Evolutionary conservation across 2,888 invertebrate species (phyloP).

Genomic region (Bruchidius siliquastri): DNA sequence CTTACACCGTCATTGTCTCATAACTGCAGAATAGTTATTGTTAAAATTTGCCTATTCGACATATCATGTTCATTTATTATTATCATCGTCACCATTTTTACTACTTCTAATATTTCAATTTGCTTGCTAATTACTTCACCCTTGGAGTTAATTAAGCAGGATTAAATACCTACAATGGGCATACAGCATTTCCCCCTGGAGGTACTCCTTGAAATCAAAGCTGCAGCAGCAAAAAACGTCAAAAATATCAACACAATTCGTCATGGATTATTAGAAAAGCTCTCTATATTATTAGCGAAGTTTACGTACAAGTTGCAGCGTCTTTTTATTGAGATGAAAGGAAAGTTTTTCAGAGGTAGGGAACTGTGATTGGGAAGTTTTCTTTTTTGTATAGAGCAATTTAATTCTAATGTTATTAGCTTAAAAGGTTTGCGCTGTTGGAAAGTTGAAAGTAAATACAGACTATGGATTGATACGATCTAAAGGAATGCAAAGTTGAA

Average conservation of each 20-base stretch:
- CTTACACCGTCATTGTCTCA: too few species aligned
- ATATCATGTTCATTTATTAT: too few species aligned
- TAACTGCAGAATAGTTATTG: too few species aligned
- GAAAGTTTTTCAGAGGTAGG: neutral
- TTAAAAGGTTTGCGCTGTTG: neutral
- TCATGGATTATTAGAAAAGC: neutral
- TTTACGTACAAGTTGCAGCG: neutral
- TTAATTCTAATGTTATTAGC: neutral
- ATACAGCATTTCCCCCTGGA: too few species aligned
- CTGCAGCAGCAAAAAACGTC: too few species aligned
- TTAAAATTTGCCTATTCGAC: too few species aligned
- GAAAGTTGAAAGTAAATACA: neutral
- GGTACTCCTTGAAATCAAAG: too few species aligned
- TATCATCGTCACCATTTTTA: too few species aligned
- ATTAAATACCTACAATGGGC: too few species aligned
- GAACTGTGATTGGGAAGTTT: neutral
- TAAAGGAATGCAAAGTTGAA: neutral
- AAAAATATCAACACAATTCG: neutral
- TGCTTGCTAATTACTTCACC: too few species aligned
- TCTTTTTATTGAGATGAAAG: neutral
- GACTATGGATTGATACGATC: neutral
- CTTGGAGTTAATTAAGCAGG: too few species aligned
- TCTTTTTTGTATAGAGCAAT: neutral
- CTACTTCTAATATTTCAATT: too few species aligned
- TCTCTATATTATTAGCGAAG: neutral